These are phyloP conservation scores for Albula goreensis DNA, from an alignment of 2,113 vertebrate species.

Conservation along the genomic window DNA sequence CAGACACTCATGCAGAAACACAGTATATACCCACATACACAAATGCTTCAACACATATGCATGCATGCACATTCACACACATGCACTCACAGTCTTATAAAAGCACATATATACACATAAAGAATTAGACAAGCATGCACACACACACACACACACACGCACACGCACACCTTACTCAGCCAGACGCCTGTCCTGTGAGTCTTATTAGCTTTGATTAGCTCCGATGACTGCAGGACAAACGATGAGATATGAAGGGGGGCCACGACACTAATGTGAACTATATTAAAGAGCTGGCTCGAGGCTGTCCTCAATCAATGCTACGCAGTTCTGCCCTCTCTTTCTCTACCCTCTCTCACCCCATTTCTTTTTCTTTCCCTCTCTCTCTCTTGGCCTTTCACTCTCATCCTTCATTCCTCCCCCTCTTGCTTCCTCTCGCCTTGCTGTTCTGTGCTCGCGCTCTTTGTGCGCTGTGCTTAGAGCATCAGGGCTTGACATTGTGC, in stretches of 20 bases:
- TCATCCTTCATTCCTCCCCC: background rate
- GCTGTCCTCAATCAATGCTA: slow-evolving; percentile 36
- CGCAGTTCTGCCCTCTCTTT: slow-evolving; percentile 27
- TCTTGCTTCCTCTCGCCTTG: slow-evolving; percentile 23
- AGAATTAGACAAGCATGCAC: background rate
- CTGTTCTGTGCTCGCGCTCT: background rate
- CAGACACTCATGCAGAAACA: background rate
- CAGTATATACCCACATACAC: slow-evolving; percentile 2
- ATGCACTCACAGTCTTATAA: background rate
- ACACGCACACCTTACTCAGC: slow-evolving; percentile 11
- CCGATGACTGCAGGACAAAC: slow-evolving; percentile 43
- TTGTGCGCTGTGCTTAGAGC: background rate
- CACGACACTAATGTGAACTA: slow-evolving; percentile 49
- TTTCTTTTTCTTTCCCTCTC: background rate
- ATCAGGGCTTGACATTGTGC: background rate
- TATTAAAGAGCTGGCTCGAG: slow-evolving; percentile 48
- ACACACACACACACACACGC: background rate
- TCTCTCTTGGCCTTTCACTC: slow-evolving; percentile 10
- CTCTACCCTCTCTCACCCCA: background rate
- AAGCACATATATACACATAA: no score
- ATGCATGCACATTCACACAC: background rate
- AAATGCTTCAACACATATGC: slow-evolving; percentile 19
- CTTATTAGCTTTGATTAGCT: slow-evolving; percentile 56
- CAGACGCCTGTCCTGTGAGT: slow-evolving; percentile 30
- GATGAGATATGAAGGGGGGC: slow-evolving; percentile 33